Percentiles rank a stretch among this genome's conserved stretches.
Conservation (phyloP, 2,888 invertebrate genomes). For the Psylliodes chrysocephalus region DNA sequence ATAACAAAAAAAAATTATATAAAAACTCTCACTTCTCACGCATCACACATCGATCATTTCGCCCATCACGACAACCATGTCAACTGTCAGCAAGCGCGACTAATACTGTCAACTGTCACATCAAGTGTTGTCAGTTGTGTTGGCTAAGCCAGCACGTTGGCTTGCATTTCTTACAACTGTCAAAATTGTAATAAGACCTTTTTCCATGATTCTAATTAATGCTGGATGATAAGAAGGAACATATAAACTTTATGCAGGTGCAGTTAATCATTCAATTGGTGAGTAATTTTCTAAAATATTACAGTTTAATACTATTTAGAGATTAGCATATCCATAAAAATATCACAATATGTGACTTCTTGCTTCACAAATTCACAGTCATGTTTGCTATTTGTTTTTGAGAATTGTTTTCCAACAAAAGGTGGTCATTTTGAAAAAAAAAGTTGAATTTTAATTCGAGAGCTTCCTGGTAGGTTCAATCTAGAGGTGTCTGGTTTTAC, state of each 20-base stretch:
- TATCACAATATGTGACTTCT: constrained; percentile 43
- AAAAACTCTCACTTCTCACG: constrained; percentile 6
- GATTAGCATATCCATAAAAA: constrained; percentile 40
- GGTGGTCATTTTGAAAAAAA: background rate
- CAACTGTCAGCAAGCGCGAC: too few relatives aligned
- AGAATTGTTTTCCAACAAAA: constrained; percentile 21
- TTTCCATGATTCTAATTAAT: background rate
- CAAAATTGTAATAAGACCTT: background rate
- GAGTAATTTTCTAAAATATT: constrained; percentile 23
- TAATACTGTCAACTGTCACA: background rate
- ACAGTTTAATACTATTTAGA: constrained; percentile 36
- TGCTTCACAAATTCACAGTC: constrained; percentile 44
- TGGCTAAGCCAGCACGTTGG: too few relatives aligned
- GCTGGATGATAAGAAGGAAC: background rate
- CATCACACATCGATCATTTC: background rate
- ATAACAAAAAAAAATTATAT: constrained; percentile 25
- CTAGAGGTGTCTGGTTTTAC: constrained; percentile 12
- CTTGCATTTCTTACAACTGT: background rate
- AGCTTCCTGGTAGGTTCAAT: background rate
- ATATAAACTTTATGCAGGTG: constrained; percentile 1
- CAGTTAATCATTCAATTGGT: constrained; percentile 13
- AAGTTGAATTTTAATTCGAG: background rate
- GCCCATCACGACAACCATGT: background rate
- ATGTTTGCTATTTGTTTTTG: constrained; percentile 28
- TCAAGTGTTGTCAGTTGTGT: too few relatives aligned